These are phyloP conservation scores for Himalopsyche japonica DNA, from an alignment of 2,888 invertebrate genomes.

Conservation along the genomic window DNA sequence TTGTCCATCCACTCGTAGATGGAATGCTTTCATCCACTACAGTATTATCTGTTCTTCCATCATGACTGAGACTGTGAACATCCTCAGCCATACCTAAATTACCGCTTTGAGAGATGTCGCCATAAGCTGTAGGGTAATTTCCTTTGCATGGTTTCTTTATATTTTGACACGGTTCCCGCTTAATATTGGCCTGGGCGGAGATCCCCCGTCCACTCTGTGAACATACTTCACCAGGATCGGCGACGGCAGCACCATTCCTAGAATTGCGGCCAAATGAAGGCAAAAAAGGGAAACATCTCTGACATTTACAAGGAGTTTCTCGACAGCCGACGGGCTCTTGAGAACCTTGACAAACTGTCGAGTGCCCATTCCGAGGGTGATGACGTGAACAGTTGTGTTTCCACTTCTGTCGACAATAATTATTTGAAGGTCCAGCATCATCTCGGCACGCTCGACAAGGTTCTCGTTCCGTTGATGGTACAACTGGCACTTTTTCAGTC, in stretches of 20 bases:
- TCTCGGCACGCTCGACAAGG: neutral
- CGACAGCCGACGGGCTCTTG: conserved; percentile 6
- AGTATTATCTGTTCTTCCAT: neutral
- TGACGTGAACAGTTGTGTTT: neutral
- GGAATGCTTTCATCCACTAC: neutral
- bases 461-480: conserved; percentile 4
- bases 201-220: neutral
- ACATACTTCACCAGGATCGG: neutral
- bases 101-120: neutral
- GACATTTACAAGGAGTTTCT: conserved; percentile 41
- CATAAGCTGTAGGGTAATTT: neutral
- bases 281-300: conserved; percentile 35
- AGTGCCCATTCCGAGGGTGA: neutral
- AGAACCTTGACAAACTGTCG: conserved; percentile 5
- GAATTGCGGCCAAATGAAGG: conserved; percentile 12
- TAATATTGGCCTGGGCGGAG: neutral
- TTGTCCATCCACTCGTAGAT: neutral
- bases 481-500: conserved; percentile 2
- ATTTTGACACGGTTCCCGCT: neutral
- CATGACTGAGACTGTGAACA: neutral
- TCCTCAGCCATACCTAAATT: neutral
- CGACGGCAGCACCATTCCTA: neutral
- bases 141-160: neutral
- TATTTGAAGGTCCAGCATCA: neutral
- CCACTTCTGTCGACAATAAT: conserved; percentile 18